Percentiles rank a stretch among this genome's conserved stretches.
Conservation (phyloP, 2,113 vertebrate genomes). For the Menidia beryllina region DNA sequence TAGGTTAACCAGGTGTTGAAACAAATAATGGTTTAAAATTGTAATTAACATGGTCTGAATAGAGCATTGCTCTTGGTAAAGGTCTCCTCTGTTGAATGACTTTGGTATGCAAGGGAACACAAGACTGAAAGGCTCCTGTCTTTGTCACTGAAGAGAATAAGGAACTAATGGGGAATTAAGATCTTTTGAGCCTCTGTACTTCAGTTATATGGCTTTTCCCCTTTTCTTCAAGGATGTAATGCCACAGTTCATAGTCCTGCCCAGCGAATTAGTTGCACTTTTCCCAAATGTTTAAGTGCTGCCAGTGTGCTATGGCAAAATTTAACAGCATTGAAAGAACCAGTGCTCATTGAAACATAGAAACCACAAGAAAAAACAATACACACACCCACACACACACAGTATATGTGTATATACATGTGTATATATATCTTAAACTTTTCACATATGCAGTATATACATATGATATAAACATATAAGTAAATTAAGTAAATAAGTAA, state of each 20-base stretch:
- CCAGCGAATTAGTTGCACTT: constrained; percentile 73
- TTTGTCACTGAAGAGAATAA: constrained; percentile 79
- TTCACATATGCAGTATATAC: neutral
- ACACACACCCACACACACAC: too few species aligned
- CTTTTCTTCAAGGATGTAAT: constrained; percentile 75
- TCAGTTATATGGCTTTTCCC: constrained; percentile 77
- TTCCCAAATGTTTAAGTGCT: constrained; percentile 66
- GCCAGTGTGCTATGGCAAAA: constrained; percentile 54
- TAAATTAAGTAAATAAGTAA: neutral
- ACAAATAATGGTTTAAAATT: constrained; percentile 88
- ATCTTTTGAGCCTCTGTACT: constrained; percentile 77
- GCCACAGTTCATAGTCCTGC: constrained; percentile 76
- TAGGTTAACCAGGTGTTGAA: constrained; percentile 89
- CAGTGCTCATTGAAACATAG: constrained; percentile 24
- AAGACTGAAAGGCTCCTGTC: constrained; percentile 76
- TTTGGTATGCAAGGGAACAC: constrained; percentile 82
- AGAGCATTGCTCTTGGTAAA: constrained; percentile 82
- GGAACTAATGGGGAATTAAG: constrained; percentile 83
- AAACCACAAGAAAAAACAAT: constrained; percentile 38
- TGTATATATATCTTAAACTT: too few species aligned
- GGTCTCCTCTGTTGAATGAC: constrained; percentile 84
- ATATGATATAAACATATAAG: constrained; percentile 17
- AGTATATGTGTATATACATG: too few species aligned
- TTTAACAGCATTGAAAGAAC: constrained; percentile 56
- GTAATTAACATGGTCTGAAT: constrained; percentile 87